A percentile compares a stretch with the other conserved stretches of the same genome.
Conservation (phyloP, 2,113 vertebrate species). For the Aptenodytes forsteri region DNA sequence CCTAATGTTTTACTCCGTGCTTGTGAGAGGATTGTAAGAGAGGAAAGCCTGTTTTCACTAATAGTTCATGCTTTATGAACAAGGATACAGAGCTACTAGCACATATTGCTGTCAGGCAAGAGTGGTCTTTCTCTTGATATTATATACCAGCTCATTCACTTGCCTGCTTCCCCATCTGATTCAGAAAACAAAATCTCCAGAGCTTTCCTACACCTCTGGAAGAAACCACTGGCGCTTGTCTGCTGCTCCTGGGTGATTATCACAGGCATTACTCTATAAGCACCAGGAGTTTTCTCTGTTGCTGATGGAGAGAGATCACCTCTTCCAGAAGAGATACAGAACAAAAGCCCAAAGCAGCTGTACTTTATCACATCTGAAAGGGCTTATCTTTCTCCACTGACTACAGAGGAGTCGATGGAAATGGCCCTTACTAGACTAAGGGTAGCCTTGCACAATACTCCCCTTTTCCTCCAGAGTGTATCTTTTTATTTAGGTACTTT, state of each 20-base stretch:
- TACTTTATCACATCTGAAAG: not conserved
- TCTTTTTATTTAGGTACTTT: not conserved
- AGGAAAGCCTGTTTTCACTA: constrained; percentile 9
- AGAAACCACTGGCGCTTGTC: not conserved
- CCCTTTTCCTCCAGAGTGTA: not conserved
- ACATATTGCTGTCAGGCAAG: not conserved
- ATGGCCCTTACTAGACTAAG: not conserved
- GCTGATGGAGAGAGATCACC: not conserved
- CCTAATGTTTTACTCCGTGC: not conserved
- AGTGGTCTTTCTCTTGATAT: not conserved
- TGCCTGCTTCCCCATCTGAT: not conserved
- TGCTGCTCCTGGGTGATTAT: not conserved
- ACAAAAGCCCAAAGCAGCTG: not conserved
- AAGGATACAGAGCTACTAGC: not conserved
- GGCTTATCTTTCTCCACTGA: not conserved
- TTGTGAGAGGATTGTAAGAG: not conserved
- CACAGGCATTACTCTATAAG: not conserved
- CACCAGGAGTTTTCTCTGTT: not conserved
- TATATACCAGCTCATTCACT: not conserved
- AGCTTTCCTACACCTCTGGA: not conserved
- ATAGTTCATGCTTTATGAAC: not conserved
- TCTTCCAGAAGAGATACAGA: constrained; percentile 1
- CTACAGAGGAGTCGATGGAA: not conserved
- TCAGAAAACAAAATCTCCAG: not conserved
- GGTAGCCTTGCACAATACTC: not conserved